These are phyloP conservation scores for Callyntrura sp. DNA, from an alignment of 2,888 invertebrate genomes.

Conservation along the genomic window DNA sequence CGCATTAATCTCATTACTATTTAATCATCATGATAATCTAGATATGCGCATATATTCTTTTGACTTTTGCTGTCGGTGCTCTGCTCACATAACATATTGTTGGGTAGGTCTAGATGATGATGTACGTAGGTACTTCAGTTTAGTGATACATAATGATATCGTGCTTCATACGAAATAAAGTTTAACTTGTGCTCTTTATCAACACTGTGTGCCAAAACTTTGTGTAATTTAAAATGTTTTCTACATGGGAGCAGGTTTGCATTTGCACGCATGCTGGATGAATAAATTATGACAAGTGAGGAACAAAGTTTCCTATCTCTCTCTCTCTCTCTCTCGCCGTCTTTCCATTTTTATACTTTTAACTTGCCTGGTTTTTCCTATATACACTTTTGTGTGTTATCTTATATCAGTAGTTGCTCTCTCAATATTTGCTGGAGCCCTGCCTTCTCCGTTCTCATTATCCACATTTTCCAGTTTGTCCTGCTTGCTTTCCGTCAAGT, in stretches of 20 bases:
- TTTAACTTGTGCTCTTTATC: conserved; percentile 45
- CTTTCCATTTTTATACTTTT: not conserved
- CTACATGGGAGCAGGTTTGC: not conserved
- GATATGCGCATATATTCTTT: conserved; percentile 1
- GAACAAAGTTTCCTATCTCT: conserved; percentile 68
- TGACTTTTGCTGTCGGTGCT: conserved; percentile 25
- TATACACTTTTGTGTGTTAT: conserved; percentile 8
- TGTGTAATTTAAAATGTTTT: conserved; percentile 59
- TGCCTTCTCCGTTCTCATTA: conserved; percentile 64
- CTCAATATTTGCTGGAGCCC: too few relatives aligned
- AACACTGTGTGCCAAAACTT: conserved; percentile 54
- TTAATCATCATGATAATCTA: conserved; percentile 13
- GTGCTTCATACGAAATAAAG: conserved; percentile 42
- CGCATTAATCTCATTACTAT: not conserved
- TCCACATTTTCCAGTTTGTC: conserved; percentile 70
- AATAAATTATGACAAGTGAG: conserved; percentile 54
- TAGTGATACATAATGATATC: conserved; percentile 16
- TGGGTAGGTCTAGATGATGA: too few relatives aligned
- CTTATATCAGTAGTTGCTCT: too few relatives aligned
- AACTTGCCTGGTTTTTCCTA: not conserved
- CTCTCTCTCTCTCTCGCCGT: not conserved
- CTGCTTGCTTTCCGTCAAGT: conserved; percentile 47
- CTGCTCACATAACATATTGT: conserved; percentile 4
- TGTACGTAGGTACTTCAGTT: conserved; percentile 42
- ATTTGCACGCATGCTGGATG: conserved; percentile 42